Evolutionary conservation across 1,140 invertebrate genomes (phyloP), one percentile per base, ranked within the genome.

Genomic region (Drosophila arawakana): DNA sequence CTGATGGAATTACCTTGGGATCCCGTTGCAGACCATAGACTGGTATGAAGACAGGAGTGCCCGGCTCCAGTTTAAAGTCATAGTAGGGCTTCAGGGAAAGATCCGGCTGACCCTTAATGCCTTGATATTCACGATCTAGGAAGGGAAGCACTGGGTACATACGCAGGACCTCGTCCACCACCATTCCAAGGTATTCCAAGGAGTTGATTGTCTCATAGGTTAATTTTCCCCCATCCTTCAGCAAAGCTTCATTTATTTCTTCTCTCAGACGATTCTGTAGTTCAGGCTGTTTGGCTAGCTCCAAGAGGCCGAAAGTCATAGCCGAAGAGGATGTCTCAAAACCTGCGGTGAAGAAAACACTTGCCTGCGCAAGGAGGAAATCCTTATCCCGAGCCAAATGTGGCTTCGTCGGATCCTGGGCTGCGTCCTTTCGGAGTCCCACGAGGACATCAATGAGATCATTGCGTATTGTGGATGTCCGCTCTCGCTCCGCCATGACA

Each of bases 251-350:
- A 7, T 90, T 84, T 43, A 97, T 94, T 92, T 97, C 96, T 15
- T 94, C 86, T 47, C 94, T 93, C 3, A 96, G 81, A 73, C 93
- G 94, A 43, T 95, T 93, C 90, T 97, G 96, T 47, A 95, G 92
- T 7, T 95, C 94, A 2, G 93, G 93, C 83, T 96, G 93, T 25
- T 94, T 83, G 1, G 96, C 95, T 43, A 97, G 82, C 76, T 95
- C 94, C 79, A 95, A 95, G 0, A 96, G 90, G 10, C 94, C 93
- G 76, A 95, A 95, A 0, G 94, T 93, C 55, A 97, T 94, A 1
- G 95, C 94, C 1, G 94, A 94, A 0, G 96, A 95, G 0, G 96
- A 96, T 0, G 97, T 97, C 90, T 97, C 96, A 57, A 95, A 96
- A 7, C 96, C 95, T 35, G 96, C 96, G 1, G 95, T 91, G 67